phyloP scores from a whole-genome alignment of 2,797 vertebrate species.

The Spinus olivaceus region DNA sequence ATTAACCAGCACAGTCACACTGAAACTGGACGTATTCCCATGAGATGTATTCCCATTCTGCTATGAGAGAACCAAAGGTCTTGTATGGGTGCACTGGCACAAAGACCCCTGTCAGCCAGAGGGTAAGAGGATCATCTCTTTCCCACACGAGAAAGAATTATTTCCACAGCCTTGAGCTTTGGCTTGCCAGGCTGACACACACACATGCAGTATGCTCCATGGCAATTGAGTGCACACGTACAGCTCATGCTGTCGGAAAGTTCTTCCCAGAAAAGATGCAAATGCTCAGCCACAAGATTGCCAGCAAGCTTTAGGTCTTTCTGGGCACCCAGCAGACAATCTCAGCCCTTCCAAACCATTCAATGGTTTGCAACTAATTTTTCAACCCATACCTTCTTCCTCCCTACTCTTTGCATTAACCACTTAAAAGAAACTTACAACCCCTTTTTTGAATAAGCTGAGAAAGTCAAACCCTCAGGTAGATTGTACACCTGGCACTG shows the following conservation, averaged over 20 bases:
- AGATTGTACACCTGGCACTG: not conserved
- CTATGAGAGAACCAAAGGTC: not conserved
- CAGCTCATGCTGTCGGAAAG: not conserved
- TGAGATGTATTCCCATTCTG: not conserved
- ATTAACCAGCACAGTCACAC: not conserved
- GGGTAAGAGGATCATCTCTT: not conserved
- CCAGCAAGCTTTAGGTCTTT: not conserved
- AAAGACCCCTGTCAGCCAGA: not conserved
- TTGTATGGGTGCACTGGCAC: not conserved
- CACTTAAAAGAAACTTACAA: not conserved
- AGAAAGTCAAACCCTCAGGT: not conserved
- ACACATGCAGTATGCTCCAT: accelerated
- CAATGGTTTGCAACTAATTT: not conserved
- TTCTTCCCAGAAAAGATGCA: not conserved
- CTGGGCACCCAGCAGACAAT: not conserved
- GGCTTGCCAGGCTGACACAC: not conserved
- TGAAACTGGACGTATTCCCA: not conserved
- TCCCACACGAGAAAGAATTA: not conserved
- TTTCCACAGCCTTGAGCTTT: not conserved
- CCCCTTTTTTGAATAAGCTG: not conserved
- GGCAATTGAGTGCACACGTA: not conserved
- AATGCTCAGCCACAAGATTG: not conserved
- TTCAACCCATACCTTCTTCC: not conserved
- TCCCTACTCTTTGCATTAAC: not conserved
- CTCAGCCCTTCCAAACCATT: not conserved